A percentile compares a stretch with the other conserved stretches of the same genome.
Conservation (phyloP, 2,113 vertebrate genomes). For the Megaceryle maxima region DNA sequence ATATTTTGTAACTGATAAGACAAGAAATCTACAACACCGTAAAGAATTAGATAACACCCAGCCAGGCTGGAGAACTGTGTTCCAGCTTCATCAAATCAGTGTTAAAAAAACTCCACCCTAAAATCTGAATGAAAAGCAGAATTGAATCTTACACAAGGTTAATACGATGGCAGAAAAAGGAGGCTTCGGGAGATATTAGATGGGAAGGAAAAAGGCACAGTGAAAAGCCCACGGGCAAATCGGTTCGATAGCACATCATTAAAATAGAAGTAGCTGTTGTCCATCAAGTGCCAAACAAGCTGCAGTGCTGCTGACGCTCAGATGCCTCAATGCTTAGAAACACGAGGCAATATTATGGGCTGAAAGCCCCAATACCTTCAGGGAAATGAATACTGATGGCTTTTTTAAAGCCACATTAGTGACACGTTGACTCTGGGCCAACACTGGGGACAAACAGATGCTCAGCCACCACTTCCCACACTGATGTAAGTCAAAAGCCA, state of each 20-base stretch:
- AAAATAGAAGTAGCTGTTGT: background rate
- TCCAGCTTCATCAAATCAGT: background rate
- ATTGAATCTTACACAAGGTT: background rate
- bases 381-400: rapidly evolving
- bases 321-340: background rate
- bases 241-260: background rate
- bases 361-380: background rate
- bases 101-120: background rate
- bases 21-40: background rate
- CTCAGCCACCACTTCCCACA: background rate
- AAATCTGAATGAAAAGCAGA: background rate
- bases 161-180: background rate
- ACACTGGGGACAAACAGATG: background rate
- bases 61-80: background rate
- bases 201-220: background rate
- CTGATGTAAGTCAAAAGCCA: background rate
- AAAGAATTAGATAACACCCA: background rate
- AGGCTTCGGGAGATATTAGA: background rate
- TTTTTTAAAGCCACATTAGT: background rate
- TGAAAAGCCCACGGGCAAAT: background rate
- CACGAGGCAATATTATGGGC: rapidly evolving
- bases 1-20: background rate
- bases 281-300: background rate
- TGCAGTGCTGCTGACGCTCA: background rate
- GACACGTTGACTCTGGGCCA: background rate